These are phyloP conservation scores for Blennius ocellaris DNA, from an alignment of 2,113 vertebrate genomes.

Conservation along the genomic window DNA sequence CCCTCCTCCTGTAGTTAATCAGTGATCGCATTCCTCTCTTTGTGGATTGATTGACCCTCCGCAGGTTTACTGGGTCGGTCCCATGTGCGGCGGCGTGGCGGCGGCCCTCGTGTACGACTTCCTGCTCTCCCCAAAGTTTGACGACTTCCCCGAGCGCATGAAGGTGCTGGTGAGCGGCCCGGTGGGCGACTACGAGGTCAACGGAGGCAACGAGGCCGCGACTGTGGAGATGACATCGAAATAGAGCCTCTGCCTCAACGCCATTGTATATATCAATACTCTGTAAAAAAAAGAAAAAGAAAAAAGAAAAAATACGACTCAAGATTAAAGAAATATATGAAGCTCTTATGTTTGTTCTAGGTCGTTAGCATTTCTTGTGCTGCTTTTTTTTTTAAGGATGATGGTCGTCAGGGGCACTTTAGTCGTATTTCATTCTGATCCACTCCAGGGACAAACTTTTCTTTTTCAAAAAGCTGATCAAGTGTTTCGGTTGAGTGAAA, in stretches of 20 bases:
- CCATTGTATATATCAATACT: slow-evolving; percentile 56
- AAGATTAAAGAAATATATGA: no score
- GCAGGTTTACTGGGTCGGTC: slow-evolving; percentile 88
- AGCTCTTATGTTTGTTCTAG: slow-evolving; percentile 43
- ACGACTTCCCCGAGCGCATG: slow-evolving; percentile 89
- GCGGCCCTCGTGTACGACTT: slow-evolving; percentile 93
- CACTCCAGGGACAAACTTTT: slow-evolving; percentile 28
- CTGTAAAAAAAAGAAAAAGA: slow-evolving; percentile 64
- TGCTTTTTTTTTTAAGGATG: slow-evolving; percentile 42
- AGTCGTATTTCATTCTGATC: slow-evolving; percentile 33
- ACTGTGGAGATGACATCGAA: slow-evolving; percentile 83
- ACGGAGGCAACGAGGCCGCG: slow-evolving; percentile 70
- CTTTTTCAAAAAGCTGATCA: slow-evolving; percentile 20
- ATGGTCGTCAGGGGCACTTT: slow-evolving; percentile 33
- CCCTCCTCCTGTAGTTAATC: slow-evolving; percentile 66
- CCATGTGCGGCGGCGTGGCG: slow-evolving; percentile 82
- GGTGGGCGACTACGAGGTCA: slow-evolving; percentile 86
- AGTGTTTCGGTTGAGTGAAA: slow-evolving; percentile 27
- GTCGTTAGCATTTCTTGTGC: slow-evolving; percentile 30
- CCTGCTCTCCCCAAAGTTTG: slow-evolving; percentile 89
- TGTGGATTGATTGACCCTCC: slow-evolving; percentile 29
- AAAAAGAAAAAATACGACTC: no score
- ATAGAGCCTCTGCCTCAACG: slow-evolving; percentile 48
- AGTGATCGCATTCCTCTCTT: slow-evolving; percentile 19
- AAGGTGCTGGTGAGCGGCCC: slow-evolving; percentile 94